These are phyloP conservation scores for Diorhabda sublineata DNA, from an alignment of 1,140 invertebrate genomes.

Conservation along the genomic window DNA sequence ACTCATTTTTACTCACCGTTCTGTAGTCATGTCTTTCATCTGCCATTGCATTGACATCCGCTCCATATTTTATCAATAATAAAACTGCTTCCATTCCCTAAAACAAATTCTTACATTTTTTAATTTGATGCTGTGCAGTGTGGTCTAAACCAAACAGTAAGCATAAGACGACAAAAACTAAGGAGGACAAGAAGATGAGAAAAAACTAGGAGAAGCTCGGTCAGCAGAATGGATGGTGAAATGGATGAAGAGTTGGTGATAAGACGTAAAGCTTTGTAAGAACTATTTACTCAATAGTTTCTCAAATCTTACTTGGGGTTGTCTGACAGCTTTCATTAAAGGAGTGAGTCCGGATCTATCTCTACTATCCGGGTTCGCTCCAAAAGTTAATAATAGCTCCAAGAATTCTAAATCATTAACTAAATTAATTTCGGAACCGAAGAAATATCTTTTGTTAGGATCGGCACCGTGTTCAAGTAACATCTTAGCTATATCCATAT, in stretches of 20 bases:
- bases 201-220: too few species aligned
- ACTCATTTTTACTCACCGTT: slow-evolving; percentile 50
- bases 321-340: slow-evolving; percentile 79
- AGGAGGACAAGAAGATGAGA: too few species aligned
- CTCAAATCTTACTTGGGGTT: slow-evolving; percentile 58
- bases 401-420: slow-evolving; percentile 79
- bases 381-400: slow-evolving; percentile 76
- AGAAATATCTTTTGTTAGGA: slow-evolving; percentile 79
- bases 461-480: slow-evolving; percentile 69
- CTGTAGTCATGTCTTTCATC: slow-evolving; percentile 76
- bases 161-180: too few species aligned
- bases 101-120: slow-evolving; percentile 10
- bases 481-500: slow-evolving; percentile 68
- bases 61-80: slow-evolving; percentile 71
- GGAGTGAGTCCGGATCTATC: slow-evolving; percentile 80
- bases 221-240: too few species aligned
- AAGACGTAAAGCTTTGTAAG: too few species aligned
- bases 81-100: slow-evolving; percentile 74
- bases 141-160: too few species aligned
- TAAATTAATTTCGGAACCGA: slow-evolving; percentile 85
- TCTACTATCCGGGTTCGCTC: slow-evolving; percentile 80
- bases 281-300: too few species aligned
- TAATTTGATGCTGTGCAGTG: too few species aligned
- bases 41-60: slow-evolving; percentile 77
- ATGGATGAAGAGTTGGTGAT: too few species aligned